Base-by-base conservation (phyloP, 2,113 vertebrate genomes). In the Morphnarchus princeps region DNA sequence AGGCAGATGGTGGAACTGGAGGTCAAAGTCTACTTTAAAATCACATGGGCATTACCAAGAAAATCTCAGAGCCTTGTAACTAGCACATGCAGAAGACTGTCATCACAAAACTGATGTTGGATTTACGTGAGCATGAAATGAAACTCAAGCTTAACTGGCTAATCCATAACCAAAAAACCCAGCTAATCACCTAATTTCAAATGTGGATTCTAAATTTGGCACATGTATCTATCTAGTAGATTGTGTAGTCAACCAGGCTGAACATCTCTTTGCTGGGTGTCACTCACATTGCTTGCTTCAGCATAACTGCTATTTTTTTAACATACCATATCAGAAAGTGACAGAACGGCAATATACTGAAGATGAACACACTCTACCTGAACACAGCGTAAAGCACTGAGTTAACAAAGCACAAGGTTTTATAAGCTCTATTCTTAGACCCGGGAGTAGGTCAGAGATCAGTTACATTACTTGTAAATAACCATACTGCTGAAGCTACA, bases 301-400 rank as follows among this genome's bases (percentile, higher is more conserved):
- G n/a, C 19, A 26, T 3, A 66, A 59, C 10, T 82, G 43, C 32
- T 91, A 2, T 7, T 65, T 77, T 77, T 83, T 55, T 50, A 58
- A 52, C 47, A 45, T 5, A 49, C 4, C 1, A 1, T 66, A 70
- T 54, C 59, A 54, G 55, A 76, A 25, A 81, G 42, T 1, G 5
- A 71, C 42, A 62, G 78, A 84, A 67, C 3, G 1, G 57, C 61
- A 66, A 22, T 7, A 31, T 9, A 42, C 16, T 28, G 57, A 67
- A 87, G 29, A 40, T 31, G 58, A 74, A 47, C 40, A 38, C 10
- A n/a, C n/a, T 31, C 32, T 19, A 61, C 70, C 42, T 49, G 58
- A 86, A 52, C 0, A 0, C 52, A 72, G 26, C 2, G 0, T 2
- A 55, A 52, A 76, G 65, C 79, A 47, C 57, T 59, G 21, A 55